These are phyloP conservation scores for Poecilia gillii DNA, from an alignment of 2,797 vertebrate genomes.

Conservation along the genomic window DNA sequence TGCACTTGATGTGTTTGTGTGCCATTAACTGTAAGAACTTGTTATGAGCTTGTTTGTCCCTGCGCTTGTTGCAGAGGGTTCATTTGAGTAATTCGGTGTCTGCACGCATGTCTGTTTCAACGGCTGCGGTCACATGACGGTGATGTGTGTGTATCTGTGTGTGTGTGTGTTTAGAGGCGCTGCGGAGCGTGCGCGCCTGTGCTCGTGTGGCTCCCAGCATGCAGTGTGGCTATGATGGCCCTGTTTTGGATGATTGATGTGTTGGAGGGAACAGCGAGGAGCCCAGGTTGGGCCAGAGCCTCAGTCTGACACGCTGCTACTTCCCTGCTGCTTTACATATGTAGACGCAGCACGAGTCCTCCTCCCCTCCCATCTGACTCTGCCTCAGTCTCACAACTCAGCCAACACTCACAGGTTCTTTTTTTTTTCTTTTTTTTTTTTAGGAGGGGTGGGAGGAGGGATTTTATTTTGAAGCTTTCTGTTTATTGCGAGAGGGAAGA, in stretches of 20 bases:
- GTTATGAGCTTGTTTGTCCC: slow-evolving; percentile 11
- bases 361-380: slow-evolving; percentile 67
- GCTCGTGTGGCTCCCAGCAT: slow-evolving; percentile 69
- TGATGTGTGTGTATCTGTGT: neutral
- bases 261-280: slow-evolving; percentile 73
- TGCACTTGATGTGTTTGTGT: slow-evolving; percentile 31
- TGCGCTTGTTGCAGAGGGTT: slow-evolving; percentile 18
- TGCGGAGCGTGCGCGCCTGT: slow-evolving; percentile 30
- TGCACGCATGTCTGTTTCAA: slow-evolving; percentile 1
- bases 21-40: slow-evolving; percentile 24
- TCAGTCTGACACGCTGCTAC: slow-evolving; percentile 78
- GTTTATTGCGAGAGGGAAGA: slow-evolving; percentile 29
- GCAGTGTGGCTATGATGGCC: slow-evolving; percentile 64
- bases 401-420: slow-evolving; percentile 61
- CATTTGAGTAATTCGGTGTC: slow-evolving; percentile 13
- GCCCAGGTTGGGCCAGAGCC: slow-evolving; percentile 80
- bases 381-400: slow-evolving; percentile 54
- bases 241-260: slow-evolving; percentile 84
- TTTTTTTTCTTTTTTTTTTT: slow-evolving; percentile 14
- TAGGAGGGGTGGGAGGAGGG: slow-evolving; percentile 1
- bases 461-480: slow-evolving; percentile 50
- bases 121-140: neutral
- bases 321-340: slow-evolving; percentile 86
- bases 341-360: slow-evolving; percentile 83
- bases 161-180: slow-evolving; percentile 19